These are phyloP conservation scores for Diabrotica balteata DNA, from an alignment of 2,888 invertebrate species.

Conservation along the genomic window DNA sequence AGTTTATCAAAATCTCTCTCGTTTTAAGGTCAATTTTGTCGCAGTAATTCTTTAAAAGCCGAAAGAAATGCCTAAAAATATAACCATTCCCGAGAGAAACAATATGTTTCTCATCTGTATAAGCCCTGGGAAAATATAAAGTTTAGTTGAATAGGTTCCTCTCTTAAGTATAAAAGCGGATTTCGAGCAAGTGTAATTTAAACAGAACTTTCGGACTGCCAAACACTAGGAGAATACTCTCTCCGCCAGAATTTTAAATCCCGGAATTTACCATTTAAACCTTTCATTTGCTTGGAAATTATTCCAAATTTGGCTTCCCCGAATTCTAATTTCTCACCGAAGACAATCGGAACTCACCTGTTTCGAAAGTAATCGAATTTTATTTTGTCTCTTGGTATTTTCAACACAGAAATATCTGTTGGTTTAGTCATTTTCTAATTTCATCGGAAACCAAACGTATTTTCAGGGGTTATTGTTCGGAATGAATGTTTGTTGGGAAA, in stretches of 20 bases:
- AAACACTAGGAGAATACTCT: slow-evolving; percentile 6
- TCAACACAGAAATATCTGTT: background rate
- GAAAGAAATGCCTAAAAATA: too few relatives aligned
- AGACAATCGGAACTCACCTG: slow-evolving; percentile 5
- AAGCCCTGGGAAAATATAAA: slow-evolving; percentile 3
- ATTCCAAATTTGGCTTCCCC: slow-evolving; percentile 5
- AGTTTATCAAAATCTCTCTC: too few relatives aligned
- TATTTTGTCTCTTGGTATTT: slow-evolving; percentile 2
- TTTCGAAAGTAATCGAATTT: background rate
- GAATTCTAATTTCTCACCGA: slow-evolving; percentile 6
- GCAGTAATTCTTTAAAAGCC: too few relatives aligned
- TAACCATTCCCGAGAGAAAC: background rate
- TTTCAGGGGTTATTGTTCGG: background rate
- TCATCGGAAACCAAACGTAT: background rate
- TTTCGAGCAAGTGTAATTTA: slow-evolving; percentile 9
- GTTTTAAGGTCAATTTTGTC: too few relatives aligned
- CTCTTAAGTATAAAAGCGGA: slow-evolving; percentile 2
- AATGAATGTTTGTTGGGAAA: too few relatives aligned
- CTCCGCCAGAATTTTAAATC: slow-evolving; percentile 10
- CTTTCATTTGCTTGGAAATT: slow-evolving; percentile 6
- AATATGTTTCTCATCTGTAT: slow-evolving; percentile 2
- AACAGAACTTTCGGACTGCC: slow-evolving; percentile 11
- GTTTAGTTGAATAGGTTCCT: slow-evolving; percentile 2
- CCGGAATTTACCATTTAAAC: slow-evolving; percentile 10
- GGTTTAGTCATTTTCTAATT: background rate